Conservation (phyloP, 2,888 invertebrate species). For the Operophtera brumata region DNA sequence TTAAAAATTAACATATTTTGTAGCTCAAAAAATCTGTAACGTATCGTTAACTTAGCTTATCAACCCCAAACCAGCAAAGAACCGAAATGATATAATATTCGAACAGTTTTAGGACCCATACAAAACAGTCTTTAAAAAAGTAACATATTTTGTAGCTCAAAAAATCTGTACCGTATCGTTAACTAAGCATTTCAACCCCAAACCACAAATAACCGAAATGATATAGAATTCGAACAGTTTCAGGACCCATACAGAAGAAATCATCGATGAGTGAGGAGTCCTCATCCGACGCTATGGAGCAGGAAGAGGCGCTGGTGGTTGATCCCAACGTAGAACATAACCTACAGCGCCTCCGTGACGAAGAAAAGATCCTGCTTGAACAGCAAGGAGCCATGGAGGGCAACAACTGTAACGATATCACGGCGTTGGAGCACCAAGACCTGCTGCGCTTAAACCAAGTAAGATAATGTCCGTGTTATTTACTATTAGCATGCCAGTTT, state of each 20-base stretch:
- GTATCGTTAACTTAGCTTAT: too few relatives aligned
- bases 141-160: not conserved
- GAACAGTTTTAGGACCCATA: too few relatives aligned
- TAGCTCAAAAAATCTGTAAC: not conserved
- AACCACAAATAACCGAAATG: not conserved
- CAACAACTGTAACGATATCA: constrained; percentile 60
- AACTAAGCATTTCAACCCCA: too few relatives aligned
- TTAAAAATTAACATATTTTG: not conserved
- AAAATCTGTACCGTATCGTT: too few relatives aligned
- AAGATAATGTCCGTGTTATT: constrained; percentile 9
- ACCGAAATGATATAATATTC: not conserved
- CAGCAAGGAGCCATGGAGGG: constrained; percentile 87
- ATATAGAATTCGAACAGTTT: constrained; percentile 51
- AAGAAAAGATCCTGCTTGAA: constrained; percentile 87
- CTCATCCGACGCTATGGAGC: constrained; percentile 95
- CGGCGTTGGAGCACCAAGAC: constrained; percentile 66
- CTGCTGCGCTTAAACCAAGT: constrained; percentile 67
- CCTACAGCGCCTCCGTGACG: constrained; percentile 79
- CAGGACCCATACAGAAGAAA: constrained; percentile 94
- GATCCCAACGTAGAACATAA: constrained; percentile 64
- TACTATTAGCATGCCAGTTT: not conserved
- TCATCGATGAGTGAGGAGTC: constrained; percentile 91
- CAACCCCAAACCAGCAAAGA: not conserved
- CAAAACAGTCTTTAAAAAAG: not conserved
- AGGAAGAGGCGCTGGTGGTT: constrained; percentile 90